Evolutionary conservation across 2,113 vertebrate species (phyloP).

Genomic region (Solea solea): DNA sequence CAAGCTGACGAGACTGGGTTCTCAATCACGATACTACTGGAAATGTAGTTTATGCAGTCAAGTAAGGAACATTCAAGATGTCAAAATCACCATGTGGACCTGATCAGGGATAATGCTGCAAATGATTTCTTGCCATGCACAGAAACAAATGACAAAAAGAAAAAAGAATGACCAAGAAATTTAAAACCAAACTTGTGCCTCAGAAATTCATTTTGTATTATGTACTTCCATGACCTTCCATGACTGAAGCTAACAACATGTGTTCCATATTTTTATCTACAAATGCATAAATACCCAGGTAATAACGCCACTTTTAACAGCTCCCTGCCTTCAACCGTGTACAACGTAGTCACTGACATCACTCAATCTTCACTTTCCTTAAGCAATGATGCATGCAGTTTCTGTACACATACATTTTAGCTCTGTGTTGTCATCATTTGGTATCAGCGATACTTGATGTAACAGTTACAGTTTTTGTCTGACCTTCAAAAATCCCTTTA

Average conservation of each 20-base stretch:
- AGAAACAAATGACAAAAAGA: slow-evolving; percentile 61
- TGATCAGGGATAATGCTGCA: slow-evolving; percentile 54
- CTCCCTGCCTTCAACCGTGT: neutral
- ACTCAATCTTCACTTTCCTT: no score
- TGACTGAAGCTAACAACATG: neutral
- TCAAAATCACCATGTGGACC: slow-evolving; percentile 75
- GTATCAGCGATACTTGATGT: neutral
- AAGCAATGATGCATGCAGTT: slow-evolving; percentile 41
- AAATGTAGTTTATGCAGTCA: slow-evolving; percentile 76
- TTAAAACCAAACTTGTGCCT: slow-evolving; percentile 63
- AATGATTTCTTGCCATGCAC: slow-evolving; percentile 70
- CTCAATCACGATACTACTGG: slow-evolving; percentile 82
- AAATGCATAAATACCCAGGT: slow-evolving; percentile 27
- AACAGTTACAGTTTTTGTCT: neutral
- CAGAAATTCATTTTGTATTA: slow-evolving; percentile 20
- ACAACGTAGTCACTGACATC: no score
- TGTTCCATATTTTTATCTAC: slow-evolving; percentile 21
- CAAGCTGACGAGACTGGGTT: slow-evolving; percentile 82
- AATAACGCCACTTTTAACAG: slow-evolving; percentile 10
- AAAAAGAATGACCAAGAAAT: slow-evolving; percentile 26
- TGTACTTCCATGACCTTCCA: neutral
- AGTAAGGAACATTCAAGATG: slow-evolving; percentile 83
- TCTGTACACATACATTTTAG: slow-evolving; percentile 51
- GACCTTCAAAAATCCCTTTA: neutral
- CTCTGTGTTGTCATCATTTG: neutral